phyloP scores from a whole-genome alignment of 2,797 vertebrate genomes.

The Eupleurogrammus muticus region DNA sequence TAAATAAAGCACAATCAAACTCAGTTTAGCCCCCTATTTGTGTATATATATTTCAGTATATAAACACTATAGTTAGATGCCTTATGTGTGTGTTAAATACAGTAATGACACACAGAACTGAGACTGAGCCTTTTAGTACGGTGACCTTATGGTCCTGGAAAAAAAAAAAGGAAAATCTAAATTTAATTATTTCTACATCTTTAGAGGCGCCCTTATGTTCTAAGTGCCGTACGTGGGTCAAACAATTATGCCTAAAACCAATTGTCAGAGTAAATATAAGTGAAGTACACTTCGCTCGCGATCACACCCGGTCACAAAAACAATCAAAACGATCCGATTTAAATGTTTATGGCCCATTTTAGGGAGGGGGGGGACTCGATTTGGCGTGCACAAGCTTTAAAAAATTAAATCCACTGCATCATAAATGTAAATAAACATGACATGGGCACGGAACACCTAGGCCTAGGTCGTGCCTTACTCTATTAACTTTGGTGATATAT shows the following conservation, averaged over 20 bases:
- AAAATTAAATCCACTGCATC: conserved; percentile 36
- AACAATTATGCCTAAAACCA: background rate
- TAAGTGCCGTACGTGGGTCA: background rate
- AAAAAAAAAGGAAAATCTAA: no score
- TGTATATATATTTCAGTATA: no score
- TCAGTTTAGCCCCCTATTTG: no score
- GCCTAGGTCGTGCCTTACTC: conserved; percentile 20
- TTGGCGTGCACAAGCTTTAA: conserved; percentile 12
- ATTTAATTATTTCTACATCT: background rate
- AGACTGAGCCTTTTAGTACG: no score
- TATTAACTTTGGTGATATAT: conserved; percentile 50
- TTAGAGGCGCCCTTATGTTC: background rate
- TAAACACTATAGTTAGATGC: no score
- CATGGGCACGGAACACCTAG: background rate
- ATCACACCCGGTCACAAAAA: conserved; percentile 1
- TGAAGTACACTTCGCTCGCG: no score
- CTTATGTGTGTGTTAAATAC: no score
- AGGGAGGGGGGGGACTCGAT: conserved; percentile 13
- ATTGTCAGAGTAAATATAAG: background rate
- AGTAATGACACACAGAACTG: no score
- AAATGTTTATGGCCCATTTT: conserved; percentile 35
- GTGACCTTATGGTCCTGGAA: no score
- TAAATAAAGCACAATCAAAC: no score
- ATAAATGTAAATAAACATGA: conserved; percentile 14
- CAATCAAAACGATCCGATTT: conserved; percentile 33